phyloP scores from a whole-genome alignment of 2,888 invertebrate species.

The Sabellastarte sp. region DNA sequence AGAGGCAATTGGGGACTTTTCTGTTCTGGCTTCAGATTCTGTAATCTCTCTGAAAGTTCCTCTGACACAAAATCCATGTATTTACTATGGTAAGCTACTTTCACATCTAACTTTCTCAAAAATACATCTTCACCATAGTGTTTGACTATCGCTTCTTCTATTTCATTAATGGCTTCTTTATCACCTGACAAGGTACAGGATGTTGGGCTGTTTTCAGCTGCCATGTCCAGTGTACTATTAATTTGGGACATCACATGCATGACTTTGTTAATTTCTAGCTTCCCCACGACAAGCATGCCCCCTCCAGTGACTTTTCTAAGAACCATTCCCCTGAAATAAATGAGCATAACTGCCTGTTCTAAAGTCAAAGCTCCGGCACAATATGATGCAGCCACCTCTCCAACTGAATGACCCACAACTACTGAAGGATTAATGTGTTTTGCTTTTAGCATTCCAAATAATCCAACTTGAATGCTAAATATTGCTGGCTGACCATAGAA shows the following conservation, averaged over 20 bases:
- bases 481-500: conserved; percentile 34
- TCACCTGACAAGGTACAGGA: conserved; percentile 36
- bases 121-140: conserved; percentile 20
- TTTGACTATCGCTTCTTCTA: no score
- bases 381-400: conserved; percentile 38
- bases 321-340: conserved; percentile 33
- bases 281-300: conserved; percentile 34
- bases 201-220: conserved; percentile 30
- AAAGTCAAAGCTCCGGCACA: conserved; percentile 29
- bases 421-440: conserved; percentile 27
- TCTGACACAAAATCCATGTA: conserved; percentile 27
- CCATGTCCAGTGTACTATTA: conserved; percentile 19
- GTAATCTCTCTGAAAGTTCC: conserved; percentile 24
- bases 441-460: conserved; percentile 26
- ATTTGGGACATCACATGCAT: not conserved
- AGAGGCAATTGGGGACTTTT: conserved; percentile 17
- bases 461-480: conserved; percentile 35
- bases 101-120: conserved; percentile 27
- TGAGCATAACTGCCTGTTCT: conserved; percentile 35
- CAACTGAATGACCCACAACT: conserved; percentile 38
- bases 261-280: conserved; percentile 20
- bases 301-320: conserved; percentile 32
- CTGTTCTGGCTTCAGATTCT: conserved; percentile 7
- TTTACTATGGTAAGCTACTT: conserved; percentile 40
- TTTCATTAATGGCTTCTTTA: conserved; percentile 15